These are phyloP conservation scores for Nesidiocoris tenuis DNA, from an alignment of 2,888 invertebrate genomes.

Conservation along the genomic window DNA sequence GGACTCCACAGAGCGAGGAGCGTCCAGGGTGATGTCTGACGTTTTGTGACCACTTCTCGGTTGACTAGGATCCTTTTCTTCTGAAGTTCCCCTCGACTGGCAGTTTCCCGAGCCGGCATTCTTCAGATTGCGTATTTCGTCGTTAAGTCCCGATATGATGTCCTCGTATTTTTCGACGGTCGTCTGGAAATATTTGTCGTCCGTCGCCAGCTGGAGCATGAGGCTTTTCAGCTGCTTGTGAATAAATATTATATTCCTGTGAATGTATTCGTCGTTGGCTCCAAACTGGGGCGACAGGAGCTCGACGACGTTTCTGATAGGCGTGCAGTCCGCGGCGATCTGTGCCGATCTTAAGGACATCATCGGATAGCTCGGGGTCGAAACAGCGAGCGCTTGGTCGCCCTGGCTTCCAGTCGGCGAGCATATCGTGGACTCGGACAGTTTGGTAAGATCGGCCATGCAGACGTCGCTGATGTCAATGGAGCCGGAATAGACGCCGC, in stretches of 20 bases:
- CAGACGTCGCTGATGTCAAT: slow-evolving; percentile 32
- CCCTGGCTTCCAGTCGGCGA: neutral
- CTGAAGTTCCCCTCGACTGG: too few relatives aligned
- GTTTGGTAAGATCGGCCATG: slow-evolving; percentile 22
- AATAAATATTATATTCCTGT: slow-evolving; percentile 20
- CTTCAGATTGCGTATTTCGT: slow-evolving; percentile 15
- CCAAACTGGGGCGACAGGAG: slow-evolving; percentile 31
- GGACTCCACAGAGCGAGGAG: too few relatives aligned
- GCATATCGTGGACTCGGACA: slow-evolving; percentile 23
- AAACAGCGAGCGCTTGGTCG: neutral
- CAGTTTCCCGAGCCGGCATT: neutral
- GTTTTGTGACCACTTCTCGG: neutral
- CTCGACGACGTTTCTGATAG: slow-evolving; percentile 10
- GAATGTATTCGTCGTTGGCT: slow-evolving; percentile 24
- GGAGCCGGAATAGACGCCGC: slow-evolving; percentile 24
- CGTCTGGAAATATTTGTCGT: slow-evolving; percentile 35
- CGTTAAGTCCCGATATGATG: slow-evolving; percentile 13
- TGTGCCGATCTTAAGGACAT: neutral
- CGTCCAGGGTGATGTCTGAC: too few relatives aligned
- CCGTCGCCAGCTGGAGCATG: slow-evolving; percentile 7
- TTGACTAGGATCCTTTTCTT: neutral
- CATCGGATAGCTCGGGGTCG: neutral
- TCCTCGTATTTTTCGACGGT: slow-evolving; percentile 18
- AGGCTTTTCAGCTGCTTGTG: slow-evolving; percentile 24
- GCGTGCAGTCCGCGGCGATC: neutral